Conservation (phyloP, 2,797 vertebrate genomes). For the Catostomus latipinnis region DNA sequence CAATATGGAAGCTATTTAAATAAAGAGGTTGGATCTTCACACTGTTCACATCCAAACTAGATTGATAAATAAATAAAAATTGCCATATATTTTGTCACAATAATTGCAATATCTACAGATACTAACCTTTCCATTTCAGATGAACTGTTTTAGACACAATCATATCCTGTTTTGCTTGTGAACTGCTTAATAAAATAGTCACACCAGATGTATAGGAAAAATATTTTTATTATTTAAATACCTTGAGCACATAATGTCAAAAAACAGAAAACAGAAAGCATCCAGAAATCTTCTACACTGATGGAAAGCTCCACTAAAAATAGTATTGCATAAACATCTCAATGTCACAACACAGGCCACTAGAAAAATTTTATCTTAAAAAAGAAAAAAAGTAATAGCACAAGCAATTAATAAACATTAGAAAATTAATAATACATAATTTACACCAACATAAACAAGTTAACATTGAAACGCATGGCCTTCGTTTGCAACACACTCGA, state of each 20-base stretch:
- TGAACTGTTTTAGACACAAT: neutral
- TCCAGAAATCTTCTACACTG: conserved; percentile 25
- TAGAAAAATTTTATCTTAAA: neutral
- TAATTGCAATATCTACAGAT: too few species aligned
- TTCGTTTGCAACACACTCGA: conserved; percentile 11
- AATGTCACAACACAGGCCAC: conserved; percentile 31
- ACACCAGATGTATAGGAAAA: conserved; percentile 41
- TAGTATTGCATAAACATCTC: conserved; percentile 51
- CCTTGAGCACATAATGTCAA: conserved; percentile 39
- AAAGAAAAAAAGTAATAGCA: neutral
- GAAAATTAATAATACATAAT: neutral
- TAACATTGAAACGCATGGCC: conserved; percentile 2
- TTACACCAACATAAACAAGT: neutral
- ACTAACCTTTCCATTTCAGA: neutral
- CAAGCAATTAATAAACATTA: neutral
- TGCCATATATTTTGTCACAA: too few species aligned
- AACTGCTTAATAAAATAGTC: neutral
- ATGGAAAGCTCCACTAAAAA: conserved; percentile 41
- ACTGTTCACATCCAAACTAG: too few species aligned
- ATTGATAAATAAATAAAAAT: too few species aligned
- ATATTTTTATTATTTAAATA: conserved; percentile 55
- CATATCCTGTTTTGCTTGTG: neutral
- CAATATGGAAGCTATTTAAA: too few species aligned
- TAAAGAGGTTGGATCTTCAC: too few species aligned
- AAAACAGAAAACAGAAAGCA: neutral